Percentiles rank a stretch among this genome's conserved stretches.
Conservation (phyloP, 2,113 vertebrate species). For the Columba janthina region DNA sequence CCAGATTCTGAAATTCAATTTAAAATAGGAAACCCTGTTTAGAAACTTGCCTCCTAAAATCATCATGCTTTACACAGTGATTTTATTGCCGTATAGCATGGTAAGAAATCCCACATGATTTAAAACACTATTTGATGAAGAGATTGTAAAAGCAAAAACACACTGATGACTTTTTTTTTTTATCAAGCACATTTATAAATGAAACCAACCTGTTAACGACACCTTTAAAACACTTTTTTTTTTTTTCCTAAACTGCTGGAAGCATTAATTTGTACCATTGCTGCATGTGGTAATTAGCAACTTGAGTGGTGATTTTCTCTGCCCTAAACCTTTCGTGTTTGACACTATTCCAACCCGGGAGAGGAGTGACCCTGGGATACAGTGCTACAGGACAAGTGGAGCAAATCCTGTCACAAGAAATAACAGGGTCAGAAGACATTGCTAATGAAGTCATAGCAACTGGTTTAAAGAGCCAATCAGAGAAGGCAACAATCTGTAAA, state of each 20-base stretch:
- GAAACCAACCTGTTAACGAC: constrained; percentile 79
- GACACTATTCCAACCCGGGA: constrained; percentile 74
- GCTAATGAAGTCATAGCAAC: constrained; percentile 89
- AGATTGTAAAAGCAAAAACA: constrained; percentile 40
- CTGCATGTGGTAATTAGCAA: constrained; percentile 75
- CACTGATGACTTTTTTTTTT: constrained; percentile 29
- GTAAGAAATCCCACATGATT: neutral
- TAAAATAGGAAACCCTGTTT: neutral
- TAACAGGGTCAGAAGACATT: constrained; percentile 86
- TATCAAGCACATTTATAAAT: constrained; percentile 64
- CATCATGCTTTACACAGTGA: neutral
- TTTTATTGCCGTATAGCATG: neutral
- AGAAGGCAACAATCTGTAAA: constrained; percentile 83
- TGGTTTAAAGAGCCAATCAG: constrained; percentile 80
- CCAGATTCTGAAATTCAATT: constrained; percentile 6
- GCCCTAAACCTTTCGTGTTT: constrained; percentile 69
- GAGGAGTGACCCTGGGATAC: constrained; percentile 78
- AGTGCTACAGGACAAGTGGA: constrained; percentile 79
- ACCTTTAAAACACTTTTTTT: constrained; percentile 71
- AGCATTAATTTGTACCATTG: constrained; percentile 66
- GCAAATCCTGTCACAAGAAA: constrained; percentile 85
- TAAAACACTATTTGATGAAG: neutral
- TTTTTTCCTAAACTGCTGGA: constrained; percentile 32
- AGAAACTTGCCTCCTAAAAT: neutral
- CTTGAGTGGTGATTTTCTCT: constrained; percentile 51